Evolutionary conservation across 2,888 invertebrate species (phyloP).

Genomic region (Luffia ferchaultella): DNA sequence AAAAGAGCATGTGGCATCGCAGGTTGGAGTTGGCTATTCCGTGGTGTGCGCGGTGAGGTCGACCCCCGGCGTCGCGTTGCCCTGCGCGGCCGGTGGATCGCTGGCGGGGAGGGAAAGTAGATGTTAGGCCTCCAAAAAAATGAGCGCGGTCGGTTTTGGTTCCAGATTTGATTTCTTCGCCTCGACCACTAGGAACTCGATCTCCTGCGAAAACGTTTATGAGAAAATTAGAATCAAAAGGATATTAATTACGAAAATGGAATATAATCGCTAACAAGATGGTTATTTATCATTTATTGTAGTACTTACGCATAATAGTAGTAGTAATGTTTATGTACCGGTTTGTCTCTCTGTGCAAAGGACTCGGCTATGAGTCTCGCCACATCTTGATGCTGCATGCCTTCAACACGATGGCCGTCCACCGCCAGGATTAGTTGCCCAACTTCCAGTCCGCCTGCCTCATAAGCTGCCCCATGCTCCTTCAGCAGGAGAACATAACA

Average conservation of each 20-base stretch:
- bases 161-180: slow-evolving; percentile 92
- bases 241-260: no score
- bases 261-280: no score
- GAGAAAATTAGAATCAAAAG: slow-evolving; percentile 1
- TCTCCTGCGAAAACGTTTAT: slow-evolving; percentile 65
- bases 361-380: slow-evolving; percentile 93
- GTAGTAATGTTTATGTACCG: no score
- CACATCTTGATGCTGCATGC: slow-evolving; percentile 88
- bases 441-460: slow-evolving; percentile 91
- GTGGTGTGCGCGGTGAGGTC: slow-evolving; percentile 69
- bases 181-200: slow-evolving; percentile 93
- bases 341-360: slow-evolving; percentile 87
- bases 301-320: no score
- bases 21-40: slow-evolving; percentile 67
- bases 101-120: slow-evolving; percentile 88
- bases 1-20: slow-evolving; percentile 67
- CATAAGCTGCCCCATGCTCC: slow-evolving; percentile 95
- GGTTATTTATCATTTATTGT: no score
- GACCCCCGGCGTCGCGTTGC: slow-evolving; percentile 67
- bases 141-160: slow-evolving; percentile 89
- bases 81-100: slow-evolving; percentile 75
- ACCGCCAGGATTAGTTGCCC: slow-evolving; percentile 94
- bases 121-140: slow-evolving; percentile 93
- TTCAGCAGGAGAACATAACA: slow-evolving; percentile 35
- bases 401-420: slow-evolving; percentile 81